These are phyloP conservation scores for Euwallacea fornicatus DNA, from an alignment of 1,140 invertebrate genomes.

Conservation along the genomic window DNA sequence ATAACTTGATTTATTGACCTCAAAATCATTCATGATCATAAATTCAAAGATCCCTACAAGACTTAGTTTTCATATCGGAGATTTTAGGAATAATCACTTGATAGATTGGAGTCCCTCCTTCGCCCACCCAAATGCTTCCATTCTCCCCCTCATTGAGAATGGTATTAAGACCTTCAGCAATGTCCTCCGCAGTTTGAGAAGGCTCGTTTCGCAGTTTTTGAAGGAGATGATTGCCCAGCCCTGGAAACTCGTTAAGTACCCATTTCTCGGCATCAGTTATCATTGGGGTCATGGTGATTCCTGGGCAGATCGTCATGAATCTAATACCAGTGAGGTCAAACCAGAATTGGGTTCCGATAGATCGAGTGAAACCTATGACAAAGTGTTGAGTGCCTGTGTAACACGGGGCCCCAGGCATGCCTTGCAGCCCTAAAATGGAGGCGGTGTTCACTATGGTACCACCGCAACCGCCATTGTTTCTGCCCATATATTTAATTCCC, in stretches of 20 bases:
- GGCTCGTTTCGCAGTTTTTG: conserved; percentile 10
- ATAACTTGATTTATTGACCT: too few species aligned
- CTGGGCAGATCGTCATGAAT: conserved; percentile 54
- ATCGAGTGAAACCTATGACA: conserved; percentile 56
- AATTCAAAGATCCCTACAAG: background rate
- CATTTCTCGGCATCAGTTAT: conserved; percentile 47
- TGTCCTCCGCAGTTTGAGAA: conserved; percentile 51
- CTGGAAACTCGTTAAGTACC: conserved; percentile 34
- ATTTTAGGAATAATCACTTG: conserved; percentile 53
- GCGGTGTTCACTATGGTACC: conserved; percentile 55
- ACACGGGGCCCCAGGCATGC: conserved; percentile 53
- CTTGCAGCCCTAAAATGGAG: conserved; percentile 54
- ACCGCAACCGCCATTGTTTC: conserved; percentile 53
- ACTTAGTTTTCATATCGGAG: conserved; percentile 4
- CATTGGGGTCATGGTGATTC: conserved; percentile 47
- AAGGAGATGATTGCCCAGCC: conserved; percentile 23
- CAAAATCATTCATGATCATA: background rate
- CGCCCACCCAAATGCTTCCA: conserved; percentile 58
- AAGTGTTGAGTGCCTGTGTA: conserved; percentile 59
- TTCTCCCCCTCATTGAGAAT: conserved; percentile 57
- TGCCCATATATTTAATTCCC: conserved; percentile 55
- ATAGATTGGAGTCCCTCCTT: conserved; percentile 56
- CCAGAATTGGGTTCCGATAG: conserved; percentile 49
- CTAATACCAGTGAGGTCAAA: conserved; percentile 53
- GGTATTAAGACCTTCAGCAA: conserved; percentile 57